Conservation (phyloP, 2,888 invertebrate species). For the Drosophila subquinaria region DNA sequence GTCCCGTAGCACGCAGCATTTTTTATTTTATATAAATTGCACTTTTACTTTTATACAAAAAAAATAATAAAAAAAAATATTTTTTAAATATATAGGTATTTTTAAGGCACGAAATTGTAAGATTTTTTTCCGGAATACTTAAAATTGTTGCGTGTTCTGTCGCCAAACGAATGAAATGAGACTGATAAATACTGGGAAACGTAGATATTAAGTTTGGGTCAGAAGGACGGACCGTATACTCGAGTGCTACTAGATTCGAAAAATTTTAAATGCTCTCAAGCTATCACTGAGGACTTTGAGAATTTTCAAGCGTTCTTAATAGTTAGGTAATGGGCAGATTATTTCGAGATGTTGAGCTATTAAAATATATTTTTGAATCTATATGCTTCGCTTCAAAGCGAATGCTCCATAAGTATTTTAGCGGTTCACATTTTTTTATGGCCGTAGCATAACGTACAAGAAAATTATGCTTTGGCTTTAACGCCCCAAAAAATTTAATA, state of each 20-base stretch:
- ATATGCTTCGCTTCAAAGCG: constrained; percentile 1
- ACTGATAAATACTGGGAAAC: constrained; percentile 19
- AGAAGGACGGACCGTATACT: not conserved
- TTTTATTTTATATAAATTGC: constrained; percentile 11
- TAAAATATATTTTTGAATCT: not conserved
- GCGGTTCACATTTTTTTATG: not conserved
- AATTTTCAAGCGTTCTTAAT: not conserved
- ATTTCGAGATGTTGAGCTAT: not conserved
- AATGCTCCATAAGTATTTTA: not conserved
- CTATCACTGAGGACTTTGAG: not conserved
- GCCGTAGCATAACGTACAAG: not conserved
- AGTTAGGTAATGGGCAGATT: not conserved
- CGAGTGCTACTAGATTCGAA: constrained; percentile 28
- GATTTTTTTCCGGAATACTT: constrained; percentile 49
- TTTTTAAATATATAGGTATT: constrained; percentile 4
- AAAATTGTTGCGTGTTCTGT: constrained; percentile 67
- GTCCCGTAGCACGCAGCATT: constrained; percentile 59
- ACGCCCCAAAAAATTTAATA: not conserved
- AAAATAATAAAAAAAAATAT: constrained; percentile 24
- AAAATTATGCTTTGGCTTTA: not conserved
- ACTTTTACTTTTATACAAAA: constrained; percentile 34
- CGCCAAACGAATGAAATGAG: constrained; percentile 59
- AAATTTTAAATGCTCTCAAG: not conserved
- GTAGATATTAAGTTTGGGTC: not conserved
- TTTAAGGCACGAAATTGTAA: constrained; percentile 24